phyloP scores from a whole-genome alignment of 2,888 invertebrate genomes.

The Cloeon dipterum region DNA sequence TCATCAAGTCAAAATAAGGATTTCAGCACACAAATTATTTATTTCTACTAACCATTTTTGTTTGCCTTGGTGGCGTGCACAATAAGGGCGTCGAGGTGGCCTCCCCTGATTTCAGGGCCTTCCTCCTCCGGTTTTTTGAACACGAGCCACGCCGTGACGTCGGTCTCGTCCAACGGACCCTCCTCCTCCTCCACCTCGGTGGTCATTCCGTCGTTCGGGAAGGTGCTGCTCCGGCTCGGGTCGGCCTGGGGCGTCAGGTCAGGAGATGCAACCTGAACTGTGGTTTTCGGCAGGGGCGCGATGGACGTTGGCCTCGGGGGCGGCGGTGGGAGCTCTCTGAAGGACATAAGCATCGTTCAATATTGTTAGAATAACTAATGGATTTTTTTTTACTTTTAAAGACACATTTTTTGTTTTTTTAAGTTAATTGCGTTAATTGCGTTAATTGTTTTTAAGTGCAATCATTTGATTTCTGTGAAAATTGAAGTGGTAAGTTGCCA shows the following conservation, averaged over 20 bases:
- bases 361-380: no score
- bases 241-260: background rate
- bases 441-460: no score
- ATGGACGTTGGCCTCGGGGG: conserved; percentile 3
- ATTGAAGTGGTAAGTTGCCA: no score
- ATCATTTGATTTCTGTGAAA: no score
- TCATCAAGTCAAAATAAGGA: conserved; percentile 5
- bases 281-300: background rate
- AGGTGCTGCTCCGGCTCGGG: background rate
- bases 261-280: no score
- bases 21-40: conserved; percentile 4
- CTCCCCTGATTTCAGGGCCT: conserved; percentile 80
- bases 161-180: conserved; percentile 43
- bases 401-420: no score
- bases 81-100: conserved; percentile 79
- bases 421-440: no score
- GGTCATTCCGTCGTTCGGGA: background rate
- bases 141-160: conserved; percentile 56
- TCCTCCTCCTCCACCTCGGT: conserved; percentile 9
- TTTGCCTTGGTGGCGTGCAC: conserved; percentile 90
- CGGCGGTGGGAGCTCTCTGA: background rate
- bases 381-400: no score
- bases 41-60: conserved; percentile 37
- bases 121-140: conserved; percentile 61
- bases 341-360: no score